These are phyloP conservation scores for Macrophya alboannulata DNA, from an alignment of 2,888 invertebrate species.

Conservation along the genomic window DNA sequence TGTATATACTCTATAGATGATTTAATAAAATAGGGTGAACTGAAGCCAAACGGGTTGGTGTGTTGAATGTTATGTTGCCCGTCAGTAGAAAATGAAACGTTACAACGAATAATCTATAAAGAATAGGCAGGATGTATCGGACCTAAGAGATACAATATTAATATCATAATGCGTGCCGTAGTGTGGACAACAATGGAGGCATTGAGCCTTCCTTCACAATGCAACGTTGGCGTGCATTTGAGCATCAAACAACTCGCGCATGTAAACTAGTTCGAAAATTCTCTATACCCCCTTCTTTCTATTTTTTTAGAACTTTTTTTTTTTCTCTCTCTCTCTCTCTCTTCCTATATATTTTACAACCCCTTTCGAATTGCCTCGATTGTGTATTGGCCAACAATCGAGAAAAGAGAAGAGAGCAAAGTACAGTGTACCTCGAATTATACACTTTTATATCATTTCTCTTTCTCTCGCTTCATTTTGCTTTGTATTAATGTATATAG, in stretches of 20 bases:
- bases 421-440: slow-evolving; percentile 23
- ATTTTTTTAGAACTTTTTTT: no score
- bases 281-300: not conserved
- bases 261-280: slow-evolving; percentile 50
- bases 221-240: slow-evolving; percentile 49
- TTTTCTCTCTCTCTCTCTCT: not conserved
- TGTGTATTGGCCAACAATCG: slow-evolving; percentile 28
- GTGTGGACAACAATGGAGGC: slow-evolving; percentile 51
- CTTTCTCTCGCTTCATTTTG: slow-evolving; percentile 25
- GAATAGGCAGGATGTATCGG: slow-evolving; percentile 55
- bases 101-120: slow-evolving; percentile 52
- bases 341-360: not conserved
- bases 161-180: slow-evolving; percentile 51
- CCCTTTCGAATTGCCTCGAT: slow-evolving; percentile 40
- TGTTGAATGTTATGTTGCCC: not conserved
- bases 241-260: slow-evolving; percentile 51
- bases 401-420: slow-evolving; percentile 8
- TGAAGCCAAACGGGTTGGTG: slow-evolving; percentile 8
- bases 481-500: not conserved
- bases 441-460: slow-evolving; percentile 33
- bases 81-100: slow-evolving; percentile 32
- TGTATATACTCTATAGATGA: not conserved
- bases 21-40: not conserved
- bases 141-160: slow-evolving; percentile 54
- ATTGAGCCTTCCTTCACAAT: slow-evolving; percentile 23